Base-by-base conservation (phyloP, 1,140 invertebrate species). In the Ephestia elutella region DNA sequence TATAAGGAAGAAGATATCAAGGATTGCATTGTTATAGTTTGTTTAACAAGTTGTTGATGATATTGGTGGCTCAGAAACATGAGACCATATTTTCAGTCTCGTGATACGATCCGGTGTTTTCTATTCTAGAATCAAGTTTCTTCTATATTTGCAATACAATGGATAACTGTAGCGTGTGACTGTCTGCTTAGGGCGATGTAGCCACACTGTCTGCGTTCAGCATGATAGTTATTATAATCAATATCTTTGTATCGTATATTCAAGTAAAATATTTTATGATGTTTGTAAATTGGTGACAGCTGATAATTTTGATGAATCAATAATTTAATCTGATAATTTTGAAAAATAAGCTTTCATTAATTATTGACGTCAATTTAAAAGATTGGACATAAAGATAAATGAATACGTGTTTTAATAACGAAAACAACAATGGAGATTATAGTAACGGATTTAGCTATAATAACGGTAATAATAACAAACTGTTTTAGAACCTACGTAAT, bases 121-220 rank as follows among this genome's bases (percentile, higher is more conserved):
- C 38, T 44, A 44, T 44, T 44, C 15, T 9, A 44, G 15, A 44
- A 44, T 44, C 38, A 8, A 15, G 15, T 44, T 44, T 44, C 38
- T 44, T 44, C 38, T 44, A 44, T 44, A 44, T 44, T 44, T 44
- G 38, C 15, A 44, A 44, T 44, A 44, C 38, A 44, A 44, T 44
- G 38, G 10, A 44, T 44, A 15, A 44, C 38, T 44, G 38, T 44
- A 44, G 13, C 38, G 38, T 44, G 38, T 44, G 38, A 44, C 38
- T 44, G n/a, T 38, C 32, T 17, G 13, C 13, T 44, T 15, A 44
- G 5, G n/a, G 13, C 38, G n/a, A 2, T 44, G 38, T 44, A 44
- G 38, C 15, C 38, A 44, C 38, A 44, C 38, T 44, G 38, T 44
- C 38, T 44, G 15, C 13, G n/a, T 13, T 44, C n/a, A 44, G 13